Base-by-base conservation (phyloP, 2,113 vertebrate species). In the Opisthocomus hoazin region DNA sequence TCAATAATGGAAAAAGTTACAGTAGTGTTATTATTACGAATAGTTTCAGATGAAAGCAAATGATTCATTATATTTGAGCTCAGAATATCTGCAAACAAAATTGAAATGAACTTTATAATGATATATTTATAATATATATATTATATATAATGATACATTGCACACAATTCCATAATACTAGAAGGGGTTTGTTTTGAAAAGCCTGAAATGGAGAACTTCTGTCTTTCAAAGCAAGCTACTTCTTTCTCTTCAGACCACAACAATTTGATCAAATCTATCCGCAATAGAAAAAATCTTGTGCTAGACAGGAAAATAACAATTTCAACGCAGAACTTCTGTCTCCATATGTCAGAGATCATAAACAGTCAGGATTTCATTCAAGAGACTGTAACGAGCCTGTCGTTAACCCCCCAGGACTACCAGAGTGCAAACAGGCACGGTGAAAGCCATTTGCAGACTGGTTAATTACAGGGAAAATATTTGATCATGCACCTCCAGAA, bases 161-260 rank as follows among this genome's bases (percentile, higher is more conserved):
- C 5, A 32, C n/a, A 6, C 11, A 41, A 11, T 27, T 60, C 63
- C 45, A 46, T 68, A 89, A 15, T 2, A 60, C 12, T 6, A 36
- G 53, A 50, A 56, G 13, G 4, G 4, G 3, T 43, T 51, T 8
- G 5, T n/a, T 74, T 12, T 10, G 29, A 65, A 71, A 50, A 22
- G 18, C 30, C 45, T 10, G 24, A 45, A 89, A 58, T 1, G 1
- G 8, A 66, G 63, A 70, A 46, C 9, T 39, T 20, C 0, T 0
- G 5, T 8, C 56, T 80, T 60, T 41, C 77, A 34, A 51, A 41
- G n/a, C n/a, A 30, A 87, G n/a, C 8, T 29, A 10, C 32, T 56
- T n/a, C 43, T 61, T 56, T n/a, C 9, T 5, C 60, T 74, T 54
- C 9, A 29, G 21, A 29, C 5, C 18, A 21, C 21, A 22, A 18